Conservation (phyloP, 2,797 vertebrate species). For the Premnoplex brunnescens region DNA sequence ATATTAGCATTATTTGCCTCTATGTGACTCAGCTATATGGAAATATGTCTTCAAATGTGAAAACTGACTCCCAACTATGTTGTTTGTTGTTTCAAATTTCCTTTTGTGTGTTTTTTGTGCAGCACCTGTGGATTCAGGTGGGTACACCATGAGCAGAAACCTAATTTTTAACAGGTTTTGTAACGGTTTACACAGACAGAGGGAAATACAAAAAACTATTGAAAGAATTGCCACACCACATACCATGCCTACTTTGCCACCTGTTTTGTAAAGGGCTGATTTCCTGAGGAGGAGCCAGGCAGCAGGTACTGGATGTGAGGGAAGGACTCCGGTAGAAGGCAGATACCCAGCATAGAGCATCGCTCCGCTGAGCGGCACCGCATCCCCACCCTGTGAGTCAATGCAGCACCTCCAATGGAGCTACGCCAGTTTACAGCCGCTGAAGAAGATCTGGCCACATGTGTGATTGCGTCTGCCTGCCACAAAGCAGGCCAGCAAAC, state of each 20-base stretch:
- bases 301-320: accelerated
- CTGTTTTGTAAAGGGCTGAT: background rate
- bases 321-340: background rate
- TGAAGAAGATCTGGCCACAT: background rate
- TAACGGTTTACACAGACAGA: background rate
- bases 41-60: background rate
- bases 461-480: background rate
- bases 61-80: background rate
- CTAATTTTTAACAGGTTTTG: background rate
- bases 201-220: background rate
- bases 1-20: background rate
- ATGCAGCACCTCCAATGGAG: background rate
- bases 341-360: background rate
- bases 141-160: background rate
- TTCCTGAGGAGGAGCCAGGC: accelerated
- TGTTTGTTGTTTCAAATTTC: background rate
- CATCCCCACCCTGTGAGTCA: background rate
- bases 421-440: accelerated
- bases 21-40: background rate
- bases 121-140: background rate
- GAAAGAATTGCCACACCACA: background rate
- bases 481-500: background rate
- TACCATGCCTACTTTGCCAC: background rate
- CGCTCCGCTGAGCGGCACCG: accelerated
- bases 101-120: background rate